These are phyloP conservation scores for Petaurus breviceps DNA, from an alignment of 2,113 vertebrate species.

Conservation along the genomic window DNA sequence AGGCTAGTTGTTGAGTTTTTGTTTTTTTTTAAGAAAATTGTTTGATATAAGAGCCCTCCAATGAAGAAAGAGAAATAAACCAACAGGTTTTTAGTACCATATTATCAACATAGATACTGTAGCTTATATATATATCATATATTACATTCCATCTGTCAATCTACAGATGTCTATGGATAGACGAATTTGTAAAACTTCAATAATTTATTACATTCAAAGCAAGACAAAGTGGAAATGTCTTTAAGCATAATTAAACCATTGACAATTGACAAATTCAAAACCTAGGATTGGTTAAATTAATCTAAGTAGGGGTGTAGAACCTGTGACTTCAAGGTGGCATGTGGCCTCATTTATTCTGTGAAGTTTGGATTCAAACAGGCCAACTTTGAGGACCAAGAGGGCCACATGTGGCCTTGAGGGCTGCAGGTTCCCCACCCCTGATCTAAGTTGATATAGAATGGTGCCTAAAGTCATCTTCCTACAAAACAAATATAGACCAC, in stretches of 20 bases:
- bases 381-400: no score
- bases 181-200: not conserved
- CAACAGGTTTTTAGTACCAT: not conserved
- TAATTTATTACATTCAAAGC: not conserved
- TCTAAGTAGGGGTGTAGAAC: not conserved
- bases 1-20: rapidly evolving
- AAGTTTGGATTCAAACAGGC: no score
- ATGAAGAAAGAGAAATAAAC: not conserved
- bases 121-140: not conserved
- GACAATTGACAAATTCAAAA: not conserved
- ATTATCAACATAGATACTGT: not conserved
- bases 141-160: not conserved
- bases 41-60: not conserved
- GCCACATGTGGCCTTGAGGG: no score
- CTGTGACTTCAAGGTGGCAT: no score
- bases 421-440: no score
- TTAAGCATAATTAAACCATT: not conserved
- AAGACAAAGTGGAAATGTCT: not conserved
- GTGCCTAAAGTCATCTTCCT: not conserved
- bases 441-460: not conserved
- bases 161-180: not conserved
- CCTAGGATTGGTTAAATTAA: not conserved
- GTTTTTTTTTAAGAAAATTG: not conserved
- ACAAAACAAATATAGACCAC: not conserved
- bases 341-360: no score